phyloP scores from a whole-genome alignment of 2,113 vertebrate genomes.

The Neopipo cinnamomea region DNA sequence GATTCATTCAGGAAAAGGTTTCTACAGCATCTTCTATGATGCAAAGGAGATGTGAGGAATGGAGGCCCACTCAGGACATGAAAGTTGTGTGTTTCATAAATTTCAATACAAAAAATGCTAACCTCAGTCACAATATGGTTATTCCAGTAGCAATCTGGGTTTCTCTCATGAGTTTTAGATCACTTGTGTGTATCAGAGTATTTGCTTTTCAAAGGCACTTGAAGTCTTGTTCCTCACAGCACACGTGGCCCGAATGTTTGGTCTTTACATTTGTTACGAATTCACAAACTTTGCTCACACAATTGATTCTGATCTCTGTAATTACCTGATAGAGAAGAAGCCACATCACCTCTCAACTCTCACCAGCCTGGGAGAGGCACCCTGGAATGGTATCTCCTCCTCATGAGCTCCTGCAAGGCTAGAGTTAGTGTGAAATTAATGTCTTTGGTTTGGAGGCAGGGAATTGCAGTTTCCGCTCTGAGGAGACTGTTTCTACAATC shows the following conservation, averaged over 20 bases:
- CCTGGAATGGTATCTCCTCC: background rate
- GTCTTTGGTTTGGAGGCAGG: background rate
- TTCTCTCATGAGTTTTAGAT: background rate
- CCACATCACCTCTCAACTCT: background rate
- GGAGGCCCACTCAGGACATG: background rate
- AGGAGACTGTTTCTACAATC: background rate
- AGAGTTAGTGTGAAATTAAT: background rate
- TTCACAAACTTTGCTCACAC: background rate
- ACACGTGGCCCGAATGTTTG: background rate
- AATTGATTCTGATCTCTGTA: background rate
- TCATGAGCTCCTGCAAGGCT: background rate
- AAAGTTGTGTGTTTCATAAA: accelerated
- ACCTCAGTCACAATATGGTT: background rate
- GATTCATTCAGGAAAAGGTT: background rate
- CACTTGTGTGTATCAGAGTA: background rate
- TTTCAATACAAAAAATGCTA: background rate
- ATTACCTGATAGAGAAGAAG: background rate
- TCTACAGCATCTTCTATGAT: background rate
- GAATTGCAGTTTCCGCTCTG: background rate
- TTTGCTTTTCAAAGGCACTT: background rate
- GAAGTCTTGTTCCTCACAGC: background rate
- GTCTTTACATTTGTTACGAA: background rate
- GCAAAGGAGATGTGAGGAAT: background rate
- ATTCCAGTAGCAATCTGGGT: background rate
- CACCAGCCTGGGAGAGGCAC: background rate